Conservation (phyloP, 2,888 invertebrate genomes). For the Eudasyphora cyanicolor region DNA sequence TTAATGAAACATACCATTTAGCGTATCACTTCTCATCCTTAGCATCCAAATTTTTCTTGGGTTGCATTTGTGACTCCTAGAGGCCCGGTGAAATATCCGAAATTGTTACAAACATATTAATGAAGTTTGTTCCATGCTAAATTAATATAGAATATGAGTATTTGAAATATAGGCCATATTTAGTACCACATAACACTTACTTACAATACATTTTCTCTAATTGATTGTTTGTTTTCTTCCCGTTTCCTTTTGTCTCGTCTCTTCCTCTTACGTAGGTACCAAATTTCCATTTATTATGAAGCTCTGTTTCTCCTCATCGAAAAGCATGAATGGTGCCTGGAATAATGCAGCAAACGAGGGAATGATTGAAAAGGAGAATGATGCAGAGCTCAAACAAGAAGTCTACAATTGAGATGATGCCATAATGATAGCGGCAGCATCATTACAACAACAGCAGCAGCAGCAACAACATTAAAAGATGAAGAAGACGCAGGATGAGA, state of each 20-base stretch:
- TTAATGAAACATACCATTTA: no score
- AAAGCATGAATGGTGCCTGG: slow-evolving; percentile 83
- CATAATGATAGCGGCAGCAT: slow-evolving; percentile 48
- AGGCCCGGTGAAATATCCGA: no score
- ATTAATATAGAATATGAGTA: no score
- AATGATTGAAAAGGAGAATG: slow-evolving; percentile 80
- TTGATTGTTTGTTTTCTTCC: neutral
- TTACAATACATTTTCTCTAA: slow-evolving; percentile 10
- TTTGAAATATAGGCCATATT: neutral
- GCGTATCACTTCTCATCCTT: no score
- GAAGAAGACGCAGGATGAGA: slow-evolving; percentile 47
- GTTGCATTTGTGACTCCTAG: no score
- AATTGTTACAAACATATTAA: no score
- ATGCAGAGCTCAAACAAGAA: slow-evolving; percentile 75
- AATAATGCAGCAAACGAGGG: slow-evolving; percentile 80
- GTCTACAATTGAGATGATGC: slow-evolving; percentile 77
- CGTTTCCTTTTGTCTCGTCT: slow-evolving; percentile 23
- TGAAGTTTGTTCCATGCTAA: no score
- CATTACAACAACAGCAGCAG: slow-evolving; percentile 61
- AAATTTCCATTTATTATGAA: slow-evolving; percentile 99
- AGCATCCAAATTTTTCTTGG: no score
- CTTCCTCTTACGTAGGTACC: slow-evolving; percentile 84
- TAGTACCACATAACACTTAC: neutral
- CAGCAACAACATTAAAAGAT: slow-evolving; percentile 47
- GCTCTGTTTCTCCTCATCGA: slow-evolving; percentile 95